Conservation (phyloP, 2,888 invertebrate species). For the Acanthosoma haemorrhoidale region DNA sequence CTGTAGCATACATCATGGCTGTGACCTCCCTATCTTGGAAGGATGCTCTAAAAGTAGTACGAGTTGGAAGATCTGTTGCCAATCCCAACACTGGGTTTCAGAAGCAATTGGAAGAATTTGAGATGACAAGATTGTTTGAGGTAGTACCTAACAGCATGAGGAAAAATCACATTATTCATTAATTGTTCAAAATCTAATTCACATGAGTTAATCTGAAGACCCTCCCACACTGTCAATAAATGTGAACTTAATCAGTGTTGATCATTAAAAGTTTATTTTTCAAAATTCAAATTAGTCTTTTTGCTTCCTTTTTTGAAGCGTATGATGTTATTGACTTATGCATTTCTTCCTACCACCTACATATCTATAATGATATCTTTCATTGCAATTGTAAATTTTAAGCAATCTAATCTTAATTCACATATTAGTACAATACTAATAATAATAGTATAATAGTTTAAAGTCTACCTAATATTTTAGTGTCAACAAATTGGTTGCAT, state of each 20-base stretch:
- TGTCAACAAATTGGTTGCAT: no score
- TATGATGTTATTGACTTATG: no score
- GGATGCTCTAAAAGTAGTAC: conserved; percentile 86
- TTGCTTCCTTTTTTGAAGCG: not conserved
- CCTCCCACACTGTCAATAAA: not conserved
- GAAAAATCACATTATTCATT: no score
- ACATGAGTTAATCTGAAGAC: not conserved
- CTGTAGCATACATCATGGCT: conserved; percentile 94
- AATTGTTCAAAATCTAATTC: no score
- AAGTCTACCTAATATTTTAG: no score
- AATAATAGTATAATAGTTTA: no score
- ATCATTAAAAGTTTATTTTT: not conserved
- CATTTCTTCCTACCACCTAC: no score
- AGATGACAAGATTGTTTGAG: conserved; percentile 70
- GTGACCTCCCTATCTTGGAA: conserved; percentile 85
- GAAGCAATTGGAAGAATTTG: conserved; percentile 86
- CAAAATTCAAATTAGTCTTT: not conserved
- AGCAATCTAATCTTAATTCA: no score
- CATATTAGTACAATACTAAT: no score
- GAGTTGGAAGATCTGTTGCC: conserved; percentile 85
- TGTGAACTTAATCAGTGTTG: not conserved
- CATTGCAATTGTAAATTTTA: no score
- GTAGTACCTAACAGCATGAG: no score
- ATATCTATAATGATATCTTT: no score
- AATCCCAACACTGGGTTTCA: conserved; percentile 96